These are phyloP conservation scores for Latrodectus hesperus DNA, from an alignment of 2,888 invertebrate species.

Conservation along the genomic window DNA sequence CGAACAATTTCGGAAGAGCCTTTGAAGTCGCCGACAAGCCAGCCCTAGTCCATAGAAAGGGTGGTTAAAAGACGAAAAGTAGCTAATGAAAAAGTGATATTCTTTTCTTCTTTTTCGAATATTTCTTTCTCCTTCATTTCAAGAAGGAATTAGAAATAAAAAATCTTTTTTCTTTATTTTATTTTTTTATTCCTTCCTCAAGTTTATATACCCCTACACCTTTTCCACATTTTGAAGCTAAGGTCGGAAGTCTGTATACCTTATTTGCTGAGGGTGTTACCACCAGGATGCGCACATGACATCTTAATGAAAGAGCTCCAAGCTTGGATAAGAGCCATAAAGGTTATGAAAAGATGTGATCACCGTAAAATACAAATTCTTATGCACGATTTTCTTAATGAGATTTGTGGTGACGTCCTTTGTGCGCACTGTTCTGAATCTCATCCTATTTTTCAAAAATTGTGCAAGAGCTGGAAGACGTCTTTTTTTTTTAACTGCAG, in stretches of 20 bases:
- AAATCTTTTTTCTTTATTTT: background rate
- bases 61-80: constrained; percentile 43
- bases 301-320: constrained; percentile 5
- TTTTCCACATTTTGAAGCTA: background rate
- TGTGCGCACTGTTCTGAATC: background rate
- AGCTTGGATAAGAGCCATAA: background rate
- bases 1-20: constrained; percentile 58
- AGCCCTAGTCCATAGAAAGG: constrained; percentile 29
- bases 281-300: background rate
- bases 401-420: background rate
- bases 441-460: no score
- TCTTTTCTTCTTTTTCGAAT: constrained; percentile 21
- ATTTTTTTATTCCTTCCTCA: background rate
- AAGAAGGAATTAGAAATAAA: constrained; percentile 3
- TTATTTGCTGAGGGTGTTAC: background rate
- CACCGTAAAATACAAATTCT: background rate
- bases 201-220: background rate
- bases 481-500: no score
- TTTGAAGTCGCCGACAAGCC: constrained; percentile 60
- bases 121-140: background rate
- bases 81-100: constrained; percentile 65
- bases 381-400: constrained; percentile 5
- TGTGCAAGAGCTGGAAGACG: no score
- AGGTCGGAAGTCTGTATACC: background rate
- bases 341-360: background rate